Evolutionary conservation across 1,140 invertebrate genomes (phyloP), one percentile per base, ranked within the genome.

Genomic region (Drosophila sechellia): DNA sequence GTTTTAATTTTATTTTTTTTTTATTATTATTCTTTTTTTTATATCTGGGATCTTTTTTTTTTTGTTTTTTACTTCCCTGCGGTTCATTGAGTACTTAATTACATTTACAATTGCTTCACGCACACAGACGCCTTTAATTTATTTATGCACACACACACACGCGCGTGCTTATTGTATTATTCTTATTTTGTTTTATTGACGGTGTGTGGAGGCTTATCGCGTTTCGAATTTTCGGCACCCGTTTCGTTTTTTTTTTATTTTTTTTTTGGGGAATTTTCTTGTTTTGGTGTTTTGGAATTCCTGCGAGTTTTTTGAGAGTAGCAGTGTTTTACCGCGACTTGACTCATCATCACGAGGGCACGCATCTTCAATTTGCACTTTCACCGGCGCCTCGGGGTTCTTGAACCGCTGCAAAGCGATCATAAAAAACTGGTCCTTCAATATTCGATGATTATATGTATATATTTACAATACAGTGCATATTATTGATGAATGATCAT

Each of bases 11-110:
- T 34, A 15, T 35, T 15, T 11, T 40, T 11, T 27, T 40, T 50
- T 48, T 11, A 27, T 40, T 43, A 8, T 39, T 4, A 12, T 17
- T 17, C 17, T 17, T 17, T 17, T 17, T 17, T 17, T 17, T 17
- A 37, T 39, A 31, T 31, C 8, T 31, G 8, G 10, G 6, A 8
- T 31, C 27, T 1, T 27, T 42, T 69, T 0, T 0, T 12, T 54
- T 53, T 13, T 42, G 20, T 22, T 13, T 42, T 52, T 48, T 22
- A 69, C 78, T 81, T 83, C 80, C 81, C 81, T 74, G 64, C 83
- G 50, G 83, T 87, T 87, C 83, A 87, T 84, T 87, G 84, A 87
- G 83, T 89, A 89, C 57, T 89, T 87, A 89, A 87, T 87, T 87
- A 77, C 59, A 64, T 70, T 79, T 69, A 77, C 59, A 64, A 73